Evolutionary conservation across 2,888 invertebrate genomes (phyloP), one percentile per base, ranked within the genome.

Genomic region (Andrena minutula): DNA sequence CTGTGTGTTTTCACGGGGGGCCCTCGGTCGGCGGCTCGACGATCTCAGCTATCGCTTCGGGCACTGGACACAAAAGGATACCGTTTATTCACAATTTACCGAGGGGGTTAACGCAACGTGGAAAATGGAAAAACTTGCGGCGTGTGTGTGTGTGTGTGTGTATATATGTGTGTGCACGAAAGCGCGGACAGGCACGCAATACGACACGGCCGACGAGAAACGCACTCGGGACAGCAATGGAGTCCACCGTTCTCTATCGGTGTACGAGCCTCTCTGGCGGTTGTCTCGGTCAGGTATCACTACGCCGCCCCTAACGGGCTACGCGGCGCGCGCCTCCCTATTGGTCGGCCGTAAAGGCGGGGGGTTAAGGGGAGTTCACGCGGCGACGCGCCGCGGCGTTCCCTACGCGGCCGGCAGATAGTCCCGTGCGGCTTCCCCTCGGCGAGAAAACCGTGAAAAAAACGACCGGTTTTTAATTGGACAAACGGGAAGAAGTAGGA

Each of bases 301-400:
- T 93, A 90, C 92, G 92, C 93, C 91, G 86, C 88, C 84, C 88
- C 88, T 84, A 79, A 80, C 88, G 95, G 96, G 96, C 96, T 95
- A 96, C 96, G 96, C 85, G 79, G 53, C 82, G 75, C 41, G 79
- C 80, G 80, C 51, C 53, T 61, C 26, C 28, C 47, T 78, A 83
- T 83, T 83, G 84, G 84, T 71, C 75, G 32, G 41, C 8, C 0
- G n/a, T n/a, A 26, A 28, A 41, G 75, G 66, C 65, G 85, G 86
- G 81, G 23, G 71, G 85, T 82, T 80, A 86, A 81, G 87, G 82
- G 82, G 75, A 70, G 83, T 81, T 68, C 79, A 79, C 84, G 84
- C 84, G 82, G 79, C 78, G 79, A 85, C 88, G 89, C 89, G 86
- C 86, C 89, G 89, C 89, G 88, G 82, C 73, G 84, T 88, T 89